Conservation (phyloP, 2,888 invertebrate species). For the Sesia bembeciformis region DNA sequence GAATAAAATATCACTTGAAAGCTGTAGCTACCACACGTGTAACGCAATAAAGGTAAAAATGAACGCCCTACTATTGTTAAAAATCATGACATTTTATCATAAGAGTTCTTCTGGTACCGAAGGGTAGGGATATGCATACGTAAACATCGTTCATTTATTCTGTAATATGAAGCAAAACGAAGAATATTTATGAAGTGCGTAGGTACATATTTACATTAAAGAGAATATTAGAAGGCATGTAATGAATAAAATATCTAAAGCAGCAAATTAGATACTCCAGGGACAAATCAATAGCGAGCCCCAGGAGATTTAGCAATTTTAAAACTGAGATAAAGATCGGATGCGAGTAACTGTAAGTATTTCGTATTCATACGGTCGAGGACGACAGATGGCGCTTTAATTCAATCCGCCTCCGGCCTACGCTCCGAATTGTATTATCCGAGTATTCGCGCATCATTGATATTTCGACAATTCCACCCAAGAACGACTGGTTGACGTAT, state of each 20-base stretch:
- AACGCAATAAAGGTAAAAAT: conserved; percentile 5
- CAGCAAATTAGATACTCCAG: conserved; percentile 55
- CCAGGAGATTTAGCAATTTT: conserved; percentile 68
- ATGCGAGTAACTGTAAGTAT: conserved; percentile 58
- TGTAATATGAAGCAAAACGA: too few relatives aligned
- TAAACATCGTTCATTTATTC: too few relatives aligned
- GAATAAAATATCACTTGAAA: conserved; percentile 36
- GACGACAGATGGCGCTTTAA: conserved; percentile 72
- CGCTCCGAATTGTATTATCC: conserved; percentile 69
- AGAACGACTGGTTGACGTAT: conserved; percentile 31
- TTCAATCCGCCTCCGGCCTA: conserved; percentile 69
- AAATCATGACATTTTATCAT: conserved; percentile 2
- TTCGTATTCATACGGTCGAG: conserved; percentile 69
- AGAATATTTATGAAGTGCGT: too few relatives aligned
- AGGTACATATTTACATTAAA: conserved; percentile 12
- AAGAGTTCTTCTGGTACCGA: conserved; percentile 1
- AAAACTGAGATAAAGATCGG: conserved; percentile 72
- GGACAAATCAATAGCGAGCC: conserved; percentile 64
- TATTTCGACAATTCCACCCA: conserved; percentile 64
- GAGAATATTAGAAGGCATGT: conserved; percentile 39
- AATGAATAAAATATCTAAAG: conserved; percentile 58
- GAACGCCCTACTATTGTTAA: conserved; percentile 11
- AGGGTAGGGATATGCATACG: neutral
- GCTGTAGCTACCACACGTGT: conserved; percentile 4
- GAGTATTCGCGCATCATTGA: conserved; percentile 73